Base-by-base conservation (phyloP, 2,888 invertebrate species). In the Agrotis segetum region DNA sequence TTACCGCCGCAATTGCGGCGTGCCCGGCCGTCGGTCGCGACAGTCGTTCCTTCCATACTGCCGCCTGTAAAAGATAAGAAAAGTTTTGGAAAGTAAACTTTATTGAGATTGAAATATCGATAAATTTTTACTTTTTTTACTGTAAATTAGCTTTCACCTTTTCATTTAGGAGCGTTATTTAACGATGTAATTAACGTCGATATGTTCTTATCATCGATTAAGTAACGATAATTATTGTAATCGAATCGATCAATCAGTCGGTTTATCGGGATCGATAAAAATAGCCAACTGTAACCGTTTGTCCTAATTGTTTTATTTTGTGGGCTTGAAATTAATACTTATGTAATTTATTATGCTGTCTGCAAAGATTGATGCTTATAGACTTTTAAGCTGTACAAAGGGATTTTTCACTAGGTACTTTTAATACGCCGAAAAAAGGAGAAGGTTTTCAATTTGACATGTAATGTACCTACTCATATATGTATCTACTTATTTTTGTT, bases 91-190 rank as follows among this genome's bases (percentile, higher is more conserved):
- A 86, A 84, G 82, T 29, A n/a, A 47, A 67, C 53, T 63, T 66
- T 55, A 70, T 29, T n/a, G 49, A 71, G 84, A 85, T 85, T 79
- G 64, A 74, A 70, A 63, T 67, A 6, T 66, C 21, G 83, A 85
- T 81, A 79, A 74, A 24, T 66, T 40, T 40, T 11, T 40, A 40
- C 40, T 40, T 40, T 40, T 40, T 55, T 71, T 66, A 64, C 63
- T 59, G 77, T 67, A 84, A 86, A 85, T 86, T 71, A 79, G 72
- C 83, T 86, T 81, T 86, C 81, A 49, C 70, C 61, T 74, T 81
- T 69, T 77, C 55, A 60, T 69, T 74, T 67, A 73, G 49, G 9
- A 66, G 44, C 56, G 58, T 84, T 62, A 77, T 62, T 83, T 73
- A 77, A 75, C 65, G 60, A 66, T 50, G 75, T 78, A 71, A 85